These are phyloP conservation scores for Pygocentrus nattereri DNA, from an alignment of 2,797 vertebrate species.

Conservation along the genomic window DNA sequence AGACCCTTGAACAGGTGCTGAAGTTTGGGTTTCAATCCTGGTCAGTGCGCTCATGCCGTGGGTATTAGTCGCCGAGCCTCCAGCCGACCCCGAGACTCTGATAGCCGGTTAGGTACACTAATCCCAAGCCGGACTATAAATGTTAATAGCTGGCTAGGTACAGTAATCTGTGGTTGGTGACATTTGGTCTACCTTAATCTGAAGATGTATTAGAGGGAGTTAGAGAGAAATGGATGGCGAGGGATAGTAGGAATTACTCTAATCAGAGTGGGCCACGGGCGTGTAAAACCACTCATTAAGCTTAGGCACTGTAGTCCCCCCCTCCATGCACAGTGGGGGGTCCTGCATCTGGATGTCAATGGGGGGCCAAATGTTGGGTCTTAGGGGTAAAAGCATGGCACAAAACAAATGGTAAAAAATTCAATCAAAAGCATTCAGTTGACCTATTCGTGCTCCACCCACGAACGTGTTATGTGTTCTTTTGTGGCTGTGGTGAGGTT, in stretches of 20 bases:
- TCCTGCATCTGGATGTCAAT: conserved; percentile 89
- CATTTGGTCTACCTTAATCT: conserved; percentile 94
- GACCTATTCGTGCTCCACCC: background rate
- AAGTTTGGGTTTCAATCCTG: conserved; percentile 86
- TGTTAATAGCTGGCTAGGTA: conserved; percentile 91
- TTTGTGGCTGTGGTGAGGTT: background rate
- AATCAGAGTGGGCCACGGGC: conserved; percentile 87
- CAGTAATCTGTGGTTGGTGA: conserved; percentile 91
- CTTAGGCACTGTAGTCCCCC: conserved; percentile 86
- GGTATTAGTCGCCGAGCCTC: conserved; percentile 79
- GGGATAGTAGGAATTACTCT: conserved; percentile 81
- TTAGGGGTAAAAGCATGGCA: background rate
- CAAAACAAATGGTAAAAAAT: background rate
- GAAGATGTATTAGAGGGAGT: conserved; percentile 86
- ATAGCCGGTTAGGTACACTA: conserved; percentile 91
- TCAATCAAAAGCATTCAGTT: background rate
- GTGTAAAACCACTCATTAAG: conserved; percentile 92
- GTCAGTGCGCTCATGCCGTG: conserved; percentile 64
- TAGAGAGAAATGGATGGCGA: conserved; percentile 40
- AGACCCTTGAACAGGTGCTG: conserved; percentile 84
- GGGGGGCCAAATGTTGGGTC: conserved; percentile 46
- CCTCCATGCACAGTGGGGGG: conserved; percentile 77
- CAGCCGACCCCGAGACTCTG: conserved; percentile 75
- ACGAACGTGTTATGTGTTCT: background rate
- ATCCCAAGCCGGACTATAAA: conserved; percentile 82